phyloP scores from a whole-genome alignment of 2,113 vertebrate genomes.

The Podiceps cristatus region DNA sequence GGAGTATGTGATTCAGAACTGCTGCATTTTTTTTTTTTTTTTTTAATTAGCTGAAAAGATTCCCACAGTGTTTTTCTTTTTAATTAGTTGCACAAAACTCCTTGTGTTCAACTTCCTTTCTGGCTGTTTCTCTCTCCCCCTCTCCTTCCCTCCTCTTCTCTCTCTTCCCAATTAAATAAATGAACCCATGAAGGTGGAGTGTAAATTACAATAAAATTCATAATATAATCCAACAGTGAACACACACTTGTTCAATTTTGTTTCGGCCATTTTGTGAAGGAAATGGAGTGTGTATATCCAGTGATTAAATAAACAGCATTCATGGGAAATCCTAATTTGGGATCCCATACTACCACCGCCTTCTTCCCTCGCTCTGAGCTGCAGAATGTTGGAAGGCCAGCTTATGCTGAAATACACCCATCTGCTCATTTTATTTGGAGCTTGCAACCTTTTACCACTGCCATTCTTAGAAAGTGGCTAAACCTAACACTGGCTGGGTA shows the following conservation, averaged over 20 bases:
- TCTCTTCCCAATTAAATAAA: not conserved
- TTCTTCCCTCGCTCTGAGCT: not conserved
- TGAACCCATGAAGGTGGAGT: not conserved
- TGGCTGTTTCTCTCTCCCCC: not conserved
- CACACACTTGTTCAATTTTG: not conserved
- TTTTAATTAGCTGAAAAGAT: not conserved
- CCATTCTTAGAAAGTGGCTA: constrained; percentile 46
- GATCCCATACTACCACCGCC: not conserved
- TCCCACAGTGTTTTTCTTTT: not conserved
- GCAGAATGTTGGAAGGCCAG: not conserved
- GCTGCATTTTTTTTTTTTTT: not conserved
- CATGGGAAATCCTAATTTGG: constrained; percentile 25
- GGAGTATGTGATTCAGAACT: not conserved
- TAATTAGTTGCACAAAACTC: not conserved
- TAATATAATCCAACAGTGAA: not conserved
- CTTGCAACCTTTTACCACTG: not conserved
- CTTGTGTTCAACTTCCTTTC: not conserved
- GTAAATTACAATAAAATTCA: not conserved
- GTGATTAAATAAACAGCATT: constrained; percentile 44
- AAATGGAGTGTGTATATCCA: constrained; percentile 44
- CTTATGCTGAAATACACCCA: not conserved
- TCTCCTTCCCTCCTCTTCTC: not conserved
- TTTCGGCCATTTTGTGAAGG: constrained; percentile 45
- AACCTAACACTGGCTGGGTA: constrained; percentile 51
- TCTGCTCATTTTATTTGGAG: constrained; percentile 16